Conservation (phyloP, 2,797 vertebrate species). For the Anguilla obscura region DNA sequence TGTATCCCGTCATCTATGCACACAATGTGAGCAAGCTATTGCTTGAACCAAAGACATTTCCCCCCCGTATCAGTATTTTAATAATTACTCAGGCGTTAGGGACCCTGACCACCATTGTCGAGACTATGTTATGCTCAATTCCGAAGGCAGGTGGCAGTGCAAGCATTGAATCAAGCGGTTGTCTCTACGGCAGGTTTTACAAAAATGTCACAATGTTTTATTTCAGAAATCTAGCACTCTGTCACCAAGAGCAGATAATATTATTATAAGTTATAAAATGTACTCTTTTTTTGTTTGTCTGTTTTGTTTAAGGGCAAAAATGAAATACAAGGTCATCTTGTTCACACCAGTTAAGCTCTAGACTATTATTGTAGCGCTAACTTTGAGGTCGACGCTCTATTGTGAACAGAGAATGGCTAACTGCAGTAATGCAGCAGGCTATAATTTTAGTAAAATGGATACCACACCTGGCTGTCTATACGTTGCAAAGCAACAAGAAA, state of each 20-base stretch:
- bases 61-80: neutral
- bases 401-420: too few species aligned
- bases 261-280: neutral
- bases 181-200: neutral
- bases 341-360: too few species aligned
- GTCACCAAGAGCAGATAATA: neutral
- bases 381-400: neutral
- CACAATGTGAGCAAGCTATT: neutral
- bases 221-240: neutral
- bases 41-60: neutral
- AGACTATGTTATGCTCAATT: neutral
- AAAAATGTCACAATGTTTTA: neutral
- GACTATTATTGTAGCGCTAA: neutral
- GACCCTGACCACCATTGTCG: neutral
- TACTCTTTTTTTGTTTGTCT: neutral
- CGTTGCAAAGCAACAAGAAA: neutral
- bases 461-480: too few species aligned
- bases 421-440: too few species aligned
- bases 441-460: too few species aligned
- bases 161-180: neutral
- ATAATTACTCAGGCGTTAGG: neutral
- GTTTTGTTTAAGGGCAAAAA: slow-evolving; percentile 5
- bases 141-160: slow-evolving; percentile 52
- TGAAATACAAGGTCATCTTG: neutral
- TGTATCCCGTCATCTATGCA: neutral